Base-by-base conservation (phyloP, 2,113 vertebrate species). In the Centropristis striata region DNA sequence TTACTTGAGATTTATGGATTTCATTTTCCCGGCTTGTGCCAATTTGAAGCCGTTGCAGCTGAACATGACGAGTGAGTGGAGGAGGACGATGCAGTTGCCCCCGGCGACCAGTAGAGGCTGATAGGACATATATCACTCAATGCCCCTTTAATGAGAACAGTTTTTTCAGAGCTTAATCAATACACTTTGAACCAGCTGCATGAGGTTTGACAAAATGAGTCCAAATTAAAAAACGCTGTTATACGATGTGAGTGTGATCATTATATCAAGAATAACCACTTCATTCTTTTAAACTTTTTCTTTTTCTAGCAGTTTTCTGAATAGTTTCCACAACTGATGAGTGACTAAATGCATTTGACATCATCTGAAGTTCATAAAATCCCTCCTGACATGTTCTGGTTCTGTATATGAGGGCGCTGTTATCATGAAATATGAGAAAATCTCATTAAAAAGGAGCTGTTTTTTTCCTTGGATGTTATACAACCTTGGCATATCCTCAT, bases 41-140 rank as follows among this genome's bases (percentile, higher is more conserved):
- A 57, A 21, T 77, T 63, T 39, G n/a, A 39, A 23, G 2, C 13
- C 8, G 4, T 0, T 41, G 4, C 27, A 28, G 4, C 7, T 59
- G 4, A 21, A 27, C 12, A 49, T 12, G 39, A 37, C 0, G 25
- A 18, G 13, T 8, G 39, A 53, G 0, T 6, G 1, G 14, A 23
- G 42, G 42, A 25, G 51, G 6, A 51, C 41, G 41, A 27, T 81
- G 70, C 36, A 53, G 15, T 73, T 75, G 32, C 37, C 8, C 21
- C 2, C 2, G 25, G 41, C 13, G 8, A 37, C 71, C 86, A 90
- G 61, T 36, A 86, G 81, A 84, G 71, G 84, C 1, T 28, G 65
- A 83, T 37, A 69, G 49, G 39, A 70, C 49, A 60, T 57, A 9
- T 7, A 49, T 80, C 41, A 60, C 16, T 58, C 14, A 47, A 4